A percentile compares a stretch with the other conserved stretches of the same genome.
Evolutionary conservation across 1,140 invertebrate genomes (phyloP).

Genomic region (Pseudomyrmex gracilis): DNA sequence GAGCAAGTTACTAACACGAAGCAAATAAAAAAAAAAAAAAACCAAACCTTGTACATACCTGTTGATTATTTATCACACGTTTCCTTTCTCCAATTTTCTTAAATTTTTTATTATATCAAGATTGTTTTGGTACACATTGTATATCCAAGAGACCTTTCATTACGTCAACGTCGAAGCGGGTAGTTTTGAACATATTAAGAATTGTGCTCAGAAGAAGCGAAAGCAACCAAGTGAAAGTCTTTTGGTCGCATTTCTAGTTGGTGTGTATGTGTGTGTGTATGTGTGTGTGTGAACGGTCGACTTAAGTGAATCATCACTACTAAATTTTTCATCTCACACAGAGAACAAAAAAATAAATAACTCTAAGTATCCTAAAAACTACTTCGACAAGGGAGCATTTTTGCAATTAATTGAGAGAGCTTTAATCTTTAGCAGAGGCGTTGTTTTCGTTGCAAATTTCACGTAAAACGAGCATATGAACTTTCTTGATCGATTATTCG

Average conservation of each 20-base stretch:
- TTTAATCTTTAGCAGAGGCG: not conserved
- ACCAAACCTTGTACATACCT: conserved; percentile 6
- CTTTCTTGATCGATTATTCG: conserved; percentile 18
- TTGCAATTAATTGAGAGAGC: conserved; percentile 11
- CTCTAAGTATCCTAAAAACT: not conserved
- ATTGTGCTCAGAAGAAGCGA: conserved; percentile 28
- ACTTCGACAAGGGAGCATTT: not conserved
- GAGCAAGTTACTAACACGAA: conserved; percentile 65
- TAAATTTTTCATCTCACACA: not conserved
- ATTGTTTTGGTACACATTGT: not conserved
- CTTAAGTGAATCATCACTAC: conserved; percentile 46
- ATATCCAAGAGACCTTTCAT: not conserved
- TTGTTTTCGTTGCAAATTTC: not conserved
- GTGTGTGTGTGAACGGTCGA: not conserved
- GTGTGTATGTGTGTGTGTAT: conserved; percentile 18
- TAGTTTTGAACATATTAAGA: conserved; percentile 26
- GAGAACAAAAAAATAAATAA: no score
- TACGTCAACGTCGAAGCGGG: conserved; percentile 12
- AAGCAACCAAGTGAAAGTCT: conserved; percentile 66
- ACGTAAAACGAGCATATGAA: conserved; percentile 7
- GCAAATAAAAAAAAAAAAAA: conserved; percentile 44
- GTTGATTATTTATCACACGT: not conserved
- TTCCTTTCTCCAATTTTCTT: not conserved
- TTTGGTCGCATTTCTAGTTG: conserved; percentile 62
- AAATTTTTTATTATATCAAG: not conserved